Percentiles rank a stretch among this genome's conserved stretches.
Conservation (phyloP, 2,888 invertebrate species). For the Drosophila parthenogenetica region DNA sequence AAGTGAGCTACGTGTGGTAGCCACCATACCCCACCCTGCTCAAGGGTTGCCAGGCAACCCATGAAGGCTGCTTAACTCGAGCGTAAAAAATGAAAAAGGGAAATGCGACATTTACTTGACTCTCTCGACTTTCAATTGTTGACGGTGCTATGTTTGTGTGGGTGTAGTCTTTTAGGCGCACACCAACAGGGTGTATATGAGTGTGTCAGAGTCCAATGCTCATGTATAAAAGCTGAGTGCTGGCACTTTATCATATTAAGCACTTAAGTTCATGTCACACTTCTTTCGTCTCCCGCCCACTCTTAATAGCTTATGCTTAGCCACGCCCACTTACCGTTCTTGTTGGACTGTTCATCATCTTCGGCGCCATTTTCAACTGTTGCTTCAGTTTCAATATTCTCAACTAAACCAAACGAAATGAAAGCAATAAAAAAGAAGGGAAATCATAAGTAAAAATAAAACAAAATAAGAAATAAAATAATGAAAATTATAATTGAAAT, state of each 20-base stretch:
- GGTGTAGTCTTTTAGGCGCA: constrained; percentile 37
- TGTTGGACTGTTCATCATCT: constrained; percentile 60
- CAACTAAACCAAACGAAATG: constrained; percentile 63
- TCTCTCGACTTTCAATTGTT: constrained; percentile 22
- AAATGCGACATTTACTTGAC: constrained; percentile 80
- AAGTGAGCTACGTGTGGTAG: constrained; percentile 63
- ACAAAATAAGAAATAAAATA: constrained; percentile 20
- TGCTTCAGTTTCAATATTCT: constrained; percentile 68
- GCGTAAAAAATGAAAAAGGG: constrained; percentile 80
- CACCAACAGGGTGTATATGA: constrained; percentile 18
- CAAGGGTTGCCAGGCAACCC: constrained; percentile 65
- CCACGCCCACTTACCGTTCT: constrained; percentile 81
- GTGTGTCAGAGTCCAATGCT: constrained; percentile 25
- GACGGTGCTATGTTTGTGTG: constrained; percentile 20
- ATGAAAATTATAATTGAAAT: constrained; percentile 2
- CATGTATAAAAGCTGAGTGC: constrained; percentile 56
- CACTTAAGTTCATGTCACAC: constrained; percentile 75
- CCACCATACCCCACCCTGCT: neutral
- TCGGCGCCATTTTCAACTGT: constrained; percentile 58
- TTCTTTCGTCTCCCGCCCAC: neutral
- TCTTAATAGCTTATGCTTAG: constrained; percentile 4
- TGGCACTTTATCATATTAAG: constrained; percentile 81
- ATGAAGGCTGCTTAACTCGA: constrained; percentile 63
- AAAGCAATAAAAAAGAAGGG: constrained; percentile 38
- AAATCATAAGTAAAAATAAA: constrained; percentile 48